phyloP scores from a whole-genome alignment of 2,888 invertebrate genomes.

The Hipparchia sbordonii region DNA sequence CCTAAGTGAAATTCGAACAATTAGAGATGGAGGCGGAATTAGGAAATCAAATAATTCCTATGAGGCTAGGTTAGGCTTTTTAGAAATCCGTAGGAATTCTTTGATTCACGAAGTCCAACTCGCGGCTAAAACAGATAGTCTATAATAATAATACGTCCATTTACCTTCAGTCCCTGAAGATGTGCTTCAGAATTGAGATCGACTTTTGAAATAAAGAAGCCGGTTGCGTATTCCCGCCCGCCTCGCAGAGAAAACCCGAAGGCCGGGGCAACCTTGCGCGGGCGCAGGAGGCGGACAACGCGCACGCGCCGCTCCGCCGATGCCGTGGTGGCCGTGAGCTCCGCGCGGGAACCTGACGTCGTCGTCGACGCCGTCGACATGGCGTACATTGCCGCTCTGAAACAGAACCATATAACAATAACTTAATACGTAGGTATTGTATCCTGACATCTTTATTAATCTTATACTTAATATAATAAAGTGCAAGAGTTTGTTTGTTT shows the following conservation, averaged over 20 bases:
- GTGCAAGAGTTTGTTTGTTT: too few species aligned
- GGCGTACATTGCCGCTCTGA: constrained; percentile 64
- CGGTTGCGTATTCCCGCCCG: constrained; percentile 95
- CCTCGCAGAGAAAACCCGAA: constrained; percentile 93
- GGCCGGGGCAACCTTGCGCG: constrained; percentile 80
- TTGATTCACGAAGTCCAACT: too few species aligned
- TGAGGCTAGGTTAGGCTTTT: too few species aligned
- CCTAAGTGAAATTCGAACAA: too few species aligned
- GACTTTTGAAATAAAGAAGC: constrained; percentile 95
- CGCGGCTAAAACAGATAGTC: too few species aligned
- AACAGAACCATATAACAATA: constrained; percentile 27
- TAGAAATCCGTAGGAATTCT: too few species aligned
- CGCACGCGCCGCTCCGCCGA: constrained; percentile 67
- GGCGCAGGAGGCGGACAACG: constrained; percentile 70
- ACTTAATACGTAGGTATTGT: too few species aligned
- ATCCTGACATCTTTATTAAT: too few species aligned
- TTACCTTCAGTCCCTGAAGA: constrained; percentile 92
- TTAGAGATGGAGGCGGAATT: too few species aligned
- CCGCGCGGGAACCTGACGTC: constrained; percentile 60
- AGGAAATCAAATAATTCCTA: too few species aligned
- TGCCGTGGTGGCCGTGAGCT: constrained; percentile 45
- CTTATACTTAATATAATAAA: too few species aligned
- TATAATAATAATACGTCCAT: not conserved
- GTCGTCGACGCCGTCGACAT: constrained; percentile 66
- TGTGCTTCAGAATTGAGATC: constrained; percentile 94